phyloP scores from a whole-genome alignment of 1,140 invertebrate species.

The Drosophila sproati region DNA sequence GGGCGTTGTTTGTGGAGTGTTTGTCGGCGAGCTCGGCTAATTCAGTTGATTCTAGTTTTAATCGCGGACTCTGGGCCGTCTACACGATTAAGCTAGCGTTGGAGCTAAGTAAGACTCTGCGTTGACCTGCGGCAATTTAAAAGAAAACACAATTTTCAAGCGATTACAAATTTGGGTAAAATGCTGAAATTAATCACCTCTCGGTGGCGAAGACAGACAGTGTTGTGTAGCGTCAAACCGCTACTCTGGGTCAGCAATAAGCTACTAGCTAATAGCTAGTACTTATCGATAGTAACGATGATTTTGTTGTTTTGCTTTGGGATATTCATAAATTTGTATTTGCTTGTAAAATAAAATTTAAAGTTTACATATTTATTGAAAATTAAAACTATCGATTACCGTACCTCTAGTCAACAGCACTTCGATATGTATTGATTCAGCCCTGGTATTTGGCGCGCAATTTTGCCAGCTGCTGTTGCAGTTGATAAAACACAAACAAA shows the following conservation, averaged over 20 bases:
- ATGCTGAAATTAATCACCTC: slow-evolving; percentile 60
- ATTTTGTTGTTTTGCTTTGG: no score
- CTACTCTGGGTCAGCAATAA: slow-evolving; percentile 19
- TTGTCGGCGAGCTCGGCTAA: background rate
- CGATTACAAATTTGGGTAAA: slow-evolving; percentile 53
- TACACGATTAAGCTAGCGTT: slow-evolving; percentile 89
- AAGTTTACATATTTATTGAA: no score
- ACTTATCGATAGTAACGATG: background rate
- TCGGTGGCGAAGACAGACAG: slow-evolving; percentile 5
- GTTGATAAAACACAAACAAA: slow-evolving; percentile 37
- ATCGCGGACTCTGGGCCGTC: slow-evolving; percentile 97
- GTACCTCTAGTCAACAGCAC: no score
- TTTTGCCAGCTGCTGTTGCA: slow-evolving; percentile 19
- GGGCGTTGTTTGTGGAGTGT: slow-evolving; percentile 61
- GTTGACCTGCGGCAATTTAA: slow-evolving; percentile 32
- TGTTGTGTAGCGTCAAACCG: slow-evolving; percentile 26
- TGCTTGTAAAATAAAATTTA: no score
- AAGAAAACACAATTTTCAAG: slow-evolving; percentile 28
- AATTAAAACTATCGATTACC: background rate
- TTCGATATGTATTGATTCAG: background rate
- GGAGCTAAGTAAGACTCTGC: slow-evolving; percentile 30
- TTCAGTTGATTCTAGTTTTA: slow-evolving; percentile 80
- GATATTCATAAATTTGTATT: no score
- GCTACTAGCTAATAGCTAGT: no score
- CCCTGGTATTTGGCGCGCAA: slow-evolving; percentile 23